These are phyloP conservation scores for Diogma glabrata DNA, from an alignment of 2,888 invertebrate genomes.

Conservation along the genomic window DNA sequence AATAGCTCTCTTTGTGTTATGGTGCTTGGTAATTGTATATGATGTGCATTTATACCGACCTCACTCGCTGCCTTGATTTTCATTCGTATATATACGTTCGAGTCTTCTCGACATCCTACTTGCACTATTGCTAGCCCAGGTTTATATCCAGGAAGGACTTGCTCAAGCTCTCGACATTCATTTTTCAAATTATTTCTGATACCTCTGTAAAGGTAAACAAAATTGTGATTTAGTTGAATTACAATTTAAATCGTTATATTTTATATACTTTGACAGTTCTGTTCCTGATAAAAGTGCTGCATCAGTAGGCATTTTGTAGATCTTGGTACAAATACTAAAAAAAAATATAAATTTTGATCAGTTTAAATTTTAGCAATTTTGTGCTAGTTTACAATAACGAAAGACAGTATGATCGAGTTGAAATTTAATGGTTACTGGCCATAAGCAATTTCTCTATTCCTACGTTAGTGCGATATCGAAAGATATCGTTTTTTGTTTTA, in stretches of 20 bases:
- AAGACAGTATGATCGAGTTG: too few species aligned
- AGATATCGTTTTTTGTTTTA: too few species aligned
- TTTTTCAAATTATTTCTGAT: slow-evolving; percentile 55
- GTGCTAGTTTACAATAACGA: too few species aligned
- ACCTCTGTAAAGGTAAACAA: slow-evolving; percentile 41
- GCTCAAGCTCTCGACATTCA: slow-evolving; percentile 50
- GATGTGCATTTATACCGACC: slow-evolving; percentile 76
- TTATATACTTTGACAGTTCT: slow-evolving; percentile 49
- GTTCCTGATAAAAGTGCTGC: slow-evolving; percentile 52
- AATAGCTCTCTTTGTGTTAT: slow-evolving; percentile 62
- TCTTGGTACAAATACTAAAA: too few species aligned
- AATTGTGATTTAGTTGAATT: slow-evolving; percentile 1
- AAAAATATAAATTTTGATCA: too few species aligned
- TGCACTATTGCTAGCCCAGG: slow-evolving; percentile 85
- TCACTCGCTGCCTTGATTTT: slow-evolving; percentile 86
- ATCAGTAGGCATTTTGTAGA: slow-evolving; percentile 15
- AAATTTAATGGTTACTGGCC: too few species aligned
- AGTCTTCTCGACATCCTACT: slow-evolving; percentile 93
- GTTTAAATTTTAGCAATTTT: too few species aligned
- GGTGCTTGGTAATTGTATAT: slow-evolving; percentile 64
- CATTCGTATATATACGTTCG: slow-evolving; percentile 95
- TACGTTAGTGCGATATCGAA: too few species aligned
- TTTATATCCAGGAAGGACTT: slow-evolving; percentile 47
- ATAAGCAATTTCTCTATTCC: too few species aligned
- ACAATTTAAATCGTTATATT: not conserved